phyloP scores from a whole-genome alignment of 1,140 invertebrate species.

The Potamilus streckersoni region DNA sequence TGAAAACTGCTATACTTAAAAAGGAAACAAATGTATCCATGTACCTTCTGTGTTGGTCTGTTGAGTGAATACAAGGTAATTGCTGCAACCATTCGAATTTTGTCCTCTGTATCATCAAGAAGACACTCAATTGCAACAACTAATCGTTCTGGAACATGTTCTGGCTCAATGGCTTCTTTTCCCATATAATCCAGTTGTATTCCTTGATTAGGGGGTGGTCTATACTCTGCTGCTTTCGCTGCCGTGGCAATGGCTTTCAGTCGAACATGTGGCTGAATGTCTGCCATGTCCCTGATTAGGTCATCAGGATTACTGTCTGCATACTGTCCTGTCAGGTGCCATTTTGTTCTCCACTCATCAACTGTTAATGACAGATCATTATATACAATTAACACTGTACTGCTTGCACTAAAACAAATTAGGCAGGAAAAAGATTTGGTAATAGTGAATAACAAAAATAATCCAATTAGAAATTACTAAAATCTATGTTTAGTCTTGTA shows the following conservation, averaged over 20 bases:
- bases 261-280: constrained; percentile 64
- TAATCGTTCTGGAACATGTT: constrained; percentile 55
- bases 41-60: constrained; percentile 54
- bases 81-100: constrained; percentile 61
- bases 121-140: constrained; percentile 62
- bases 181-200: constrained; percentile 35
- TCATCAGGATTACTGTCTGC: constrained; percentile 61
- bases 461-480: no score
- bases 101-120: constrained; percentile 54
- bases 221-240: constrained; percentile 58
- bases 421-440: no score
- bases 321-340: constrained; percentile 61
- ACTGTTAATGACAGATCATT: constrained; percentile 33
- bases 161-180: constrained; percentile 13
- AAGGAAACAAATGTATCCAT: no score
- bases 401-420: no score
- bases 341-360: constrained; percentile 63
- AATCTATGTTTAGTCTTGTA: no score
- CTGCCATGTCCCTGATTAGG: constrained; percentile 64
- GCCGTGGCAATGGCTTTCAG: constrained; percentile 62
- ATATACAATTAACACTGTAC: no score
- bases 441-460: no score
- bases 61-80: constrained; percentile 61
- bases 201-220: constrained; percentile 41
- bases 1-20: no score